Evolutionary conservation across 1,140 invertebrate genomes (phyloP).

Genomic region (Drosophila pachea): DNA sequence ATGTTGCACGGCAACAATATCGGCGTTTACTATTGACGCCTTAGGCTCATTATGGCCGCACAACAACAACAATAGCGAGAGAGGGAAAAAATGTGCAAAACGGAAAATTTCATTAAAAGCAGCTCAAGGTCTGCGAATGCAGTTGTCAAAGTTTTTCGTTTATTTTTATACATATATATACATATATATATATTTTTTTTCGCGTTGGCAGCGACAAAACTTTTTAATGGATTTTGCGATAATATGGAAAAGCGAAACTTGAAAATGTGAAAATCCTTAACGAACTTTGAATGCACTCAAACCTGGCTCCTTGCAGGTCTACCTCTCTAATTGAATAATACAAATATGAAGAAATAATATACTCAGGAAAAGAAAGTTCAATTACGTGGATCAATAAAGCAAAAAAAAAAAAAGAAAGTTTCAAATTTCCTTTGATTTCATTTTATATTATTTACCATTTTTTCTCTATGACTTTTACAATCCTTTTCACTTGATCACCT

Average conservation of each 20-base stretch:
- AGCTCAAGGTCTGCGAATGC: slow-evolving; percentile 66
- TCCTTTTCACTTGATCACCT: not conserved
- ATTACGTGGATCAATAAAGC: not conserved
- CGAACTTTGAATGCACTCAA: slow-evolving; percentile 30
- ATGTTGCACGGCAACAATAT: slow-evolving; percentile 57
- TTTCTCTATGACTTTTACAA: too few species aligned
- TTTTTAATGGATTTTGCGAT: slow-evolving; percentile 64
- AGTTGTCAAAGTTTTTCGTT: slow-evolving; percentile 54
- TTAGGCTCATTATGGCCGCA: slow-evolving; percentile 62
- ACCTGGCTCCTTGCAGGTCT: too few species aligned
- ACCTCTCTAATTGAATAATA: not conserved
- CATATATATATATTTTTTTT: slow-evolving; percentile 22
- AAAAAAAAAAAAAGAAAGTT: too few species aligned
- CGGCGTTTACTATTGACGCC: slow-evolving; percentile 48
- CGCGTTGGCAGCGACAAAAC: slow-evolving; percentile 43
- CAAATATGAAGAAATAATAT: too few species aligned
- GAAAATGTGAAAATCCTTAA: slow-evolving; percentile 16
- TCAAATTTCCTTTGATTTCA: too few species aligned
- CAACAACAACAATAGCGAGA: slow-evolving; percentile 6
- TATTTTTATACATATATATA: too few species aligned
- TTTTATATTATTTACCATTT: too few species aligned
- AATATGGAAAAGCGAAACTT: slow-evolving; percentile 38
- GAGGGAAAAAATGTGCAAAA: slow-evolving; percentile 23
- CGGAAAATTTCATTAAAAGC: slow-evolving; percentile 68
- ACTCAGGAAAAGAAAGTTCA: too few species aligned